Conservation (phyloP, 2,113 vertebrate species). For the Eolophus roseicapilla region DNA sequence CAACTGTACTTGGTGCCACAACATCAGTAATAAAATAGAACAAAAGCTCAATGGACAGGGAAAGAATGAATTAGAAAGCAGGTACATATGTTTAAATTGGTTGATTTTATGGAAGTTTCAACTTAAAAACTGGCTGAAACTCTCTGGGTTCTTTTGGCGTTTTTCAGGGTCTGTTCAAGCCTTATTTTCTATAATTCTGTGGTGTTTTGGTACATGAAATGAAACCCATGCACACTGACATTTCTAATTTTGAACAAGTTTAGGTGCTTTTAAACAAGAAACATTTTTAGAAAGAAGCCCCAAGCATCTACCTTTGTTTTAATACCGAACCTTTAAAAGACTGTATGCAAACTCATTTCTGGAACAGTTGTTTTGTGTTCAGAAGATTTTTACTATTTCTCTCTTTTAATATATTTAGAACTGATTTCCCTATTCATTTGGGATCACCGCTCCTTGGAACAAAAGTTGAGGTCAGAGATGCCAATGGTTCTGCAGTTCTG, state of each 20-base stretch:
- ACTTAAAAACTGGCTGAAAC: neutral
- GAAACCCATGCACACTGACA: neutral
- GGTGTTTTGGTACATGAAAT: neutral
- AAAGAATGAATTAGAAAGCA: neutral
- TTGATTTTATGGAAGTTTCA: neutral
- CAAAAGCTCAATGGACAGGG: neutral
- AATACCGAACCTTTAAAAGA: neutral
- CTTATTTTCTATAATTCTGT: neutral
- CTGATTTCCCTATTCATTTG: conserved; percentile 74
- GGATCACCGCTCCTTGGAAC: conserved; percentile 86
- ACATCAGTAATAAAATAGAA: neutral
- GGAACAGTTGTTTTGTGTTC: neutral
- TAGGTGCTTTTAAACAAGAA: neutral
- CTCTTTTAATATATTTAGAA: conserved; percentile 67
- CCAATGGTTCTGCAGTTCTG: conserved; percentile 69
- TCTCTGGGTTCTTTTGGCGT: neutral
- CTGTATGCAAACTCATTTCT: neutral
- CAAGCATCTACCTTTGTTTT: neutral
- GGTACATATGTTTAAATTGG: neutral
- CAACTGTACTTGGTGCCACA: neutral
- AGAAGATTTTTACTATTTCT: neutral
- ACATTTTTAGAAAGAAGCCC: neutral
- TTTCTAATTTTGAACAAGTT: neutral
- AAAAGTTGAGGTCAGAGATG: conserved; percentile 85
- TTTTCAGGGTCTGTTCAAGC: neutral